Base-by-base conservation (phyloP, 2,113 vertebrate genomes). In the Pseudorasbora parva region DNA sequence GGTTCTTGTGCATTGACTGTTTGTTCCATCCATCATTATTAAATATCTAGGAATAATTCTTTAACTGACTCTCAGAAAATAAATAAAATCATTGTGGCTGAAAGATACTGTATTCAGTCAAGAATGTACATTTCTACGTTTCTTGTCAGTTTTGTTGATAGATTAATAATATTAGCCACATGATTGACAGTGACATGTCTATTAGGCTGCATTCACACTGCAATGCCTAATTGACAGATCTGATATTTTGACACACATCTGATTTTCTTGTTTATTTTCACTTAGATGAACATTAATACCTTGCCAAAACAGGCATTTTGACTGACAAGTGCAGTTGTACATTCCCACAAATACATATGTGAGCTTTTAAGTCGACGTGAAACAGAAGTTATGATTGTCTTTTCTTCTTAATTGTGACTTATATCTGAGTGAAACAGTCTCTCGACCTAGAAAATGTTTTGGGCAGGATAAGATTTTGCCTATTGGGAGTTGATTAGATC, bases 81-180 rank as follows among this genome's bases (percentile, higher is more conserved):
- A 59, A 23, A 19, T 54, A 19, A 5, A 59, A 59, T 10, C 30
- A 66, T 37, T 33, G 62, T 9, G 15, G 15, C 19, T 17, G 30
- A 8, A 30, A 64, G 14, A 64, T 33, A 64, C 2, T 2, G 25
- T 27, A 30, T 64, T 25, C 33, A 33, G 27, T 64, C 27, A 33
- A 33, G 27, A 64, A 30, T 64, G 27, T 41, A 10, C 8, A 37
- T 64, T 64, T n/a, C 37, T 1, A 21, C 11, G 23, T 41, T 71
- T 43, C 21, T 71, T 43, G 41, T 23, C 11, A 72, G 45, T 72
- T 14, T 43, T 45, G 69, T 43, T 43, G 5, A 43, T 8, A 69
- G 66, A 69, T 69, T 43, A 43, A 69, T 69, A 69, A 43, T 69
- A 69, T n/a, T 41, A 69, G 45, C 37, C 45, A 23, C 11, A 71